Conservation (phyloP, 2,797 vertebrate species). For the Macropodus opercularis region DNA sequence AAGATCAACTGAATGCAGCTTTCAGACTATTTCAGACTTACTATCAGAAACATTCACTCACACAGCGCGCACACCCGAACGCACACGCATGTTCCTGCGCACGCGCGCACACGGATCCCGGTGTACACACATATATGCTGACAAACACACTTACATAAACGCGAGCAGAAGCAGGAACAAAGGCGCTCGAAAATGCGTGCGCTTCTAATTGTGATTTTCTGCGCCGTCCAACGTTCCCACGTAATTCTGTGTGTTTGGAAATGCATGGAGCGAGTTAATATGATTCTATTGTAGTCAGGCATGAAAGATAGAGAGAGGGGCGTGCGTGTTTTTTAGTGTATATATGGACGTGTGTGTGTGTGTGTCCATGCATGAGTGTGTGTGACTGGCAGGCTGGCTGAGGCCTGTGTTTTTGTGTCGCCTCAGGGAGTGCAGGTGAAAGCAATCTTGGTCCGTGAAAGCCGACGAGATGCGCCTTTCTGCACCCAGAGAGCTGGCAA, state of each 20-base stretch:
- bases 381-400: slow-evolving; percentile 73
- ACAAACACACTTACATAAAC: slow-evolving; percentile 27
- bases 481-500: slow-evolving; percentile 77
- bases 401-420: slow-evolving; percentile 78
- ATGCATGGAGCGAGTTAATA: slow-evolving; percentile 74
- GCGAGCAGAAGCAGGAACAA: slow-evolving; percentile 59
- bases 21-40: slow-evolving; percentile 68
- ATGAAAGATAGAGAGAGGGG: slow-evolving; percentile 69
- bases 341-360: slow-evolving; percentile 51
- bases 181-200: slow-evolving; percentile 70
- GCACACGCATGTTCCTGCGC: slow-evolving; percentile 19
- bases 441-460: slow-evolving; percentile 82
- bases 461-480: slow-evolving; percentile 81
- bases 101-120: slow-evolving; percentile 19
- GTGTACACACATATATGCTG: slow-evolving; percentile 14
- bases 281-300: slow-evolving; percentile 77
- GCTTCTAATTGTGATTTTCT: slow-evolving; percentile 81
- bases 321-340: slow-evolving; percentile 38
- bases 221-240: slow-evolving; percentile 62
- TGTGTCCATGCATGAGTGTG: slow-evolving; percentile 68
- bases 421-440: slow-evolving; percentile 83
- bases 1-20: slow-evolving; percentile 81
- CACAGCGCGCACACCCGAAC: slow-evolving; percentile 18
- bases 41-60: slow-evolving; percentile 51
- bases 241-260: slow-evolving; percentile 71